phyloP scores from a whole-genome alignment of 2,113 vertebrate species.

The Pomatorhinus ruficollis region DNA sequence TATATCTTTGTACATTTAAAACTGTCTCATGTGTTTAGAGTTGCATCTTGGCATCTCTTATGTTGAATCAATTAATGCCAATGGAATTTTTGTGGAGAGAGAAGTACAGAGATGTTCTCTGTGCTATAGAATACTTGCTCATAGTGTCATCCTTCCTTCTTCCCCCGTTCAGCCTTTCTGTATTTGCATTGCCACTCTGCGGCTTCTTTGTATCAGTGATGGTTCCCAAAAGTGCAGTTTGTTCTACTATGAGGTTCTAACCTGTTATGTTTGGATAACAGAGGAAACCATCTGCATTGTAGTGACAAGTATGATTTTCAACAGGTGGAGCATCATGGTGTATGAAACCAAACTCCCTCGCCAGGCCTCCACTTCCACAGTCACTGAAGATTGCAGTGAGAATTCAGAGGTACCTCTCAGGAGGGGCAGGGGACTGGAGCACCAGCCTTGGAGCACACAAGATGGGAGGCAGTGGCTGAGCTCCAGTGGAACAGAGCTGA shows the following conservation, averaged over 20 bases:
- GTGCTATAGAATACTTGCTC: neutral
- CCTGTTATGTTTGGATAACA: neutral
- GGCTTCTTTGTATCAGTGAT: neutral
- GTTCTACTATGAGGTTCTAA: neutral
- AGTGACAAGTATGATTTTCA: neutral
- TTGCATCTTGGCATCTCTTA: neutral
- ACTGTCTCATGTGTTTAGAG: neutral
- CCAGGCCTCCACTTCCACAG: slow-evolving; percentile 82
- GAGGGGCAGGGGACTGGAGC: neutral
- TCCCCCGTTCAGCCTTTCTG: neutral
- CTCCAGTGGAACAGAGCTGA: neutral
- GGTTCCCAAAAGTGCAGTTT: neutral
- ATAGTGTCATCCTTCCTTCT: neutral
- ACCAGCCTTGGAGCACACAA: neutral
- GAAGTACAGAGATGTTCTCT: neutral
- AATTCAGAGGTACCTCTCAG: slow-evolving; percentile 87
- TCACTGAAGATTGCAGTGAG: slow-evolving; percentile 88
- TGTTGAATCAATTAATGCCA: neutral
- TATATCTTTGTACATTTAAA: neutral
- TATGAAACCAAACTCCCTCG: slow-evolving; percentile 94
- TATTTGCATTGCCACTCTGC: neutral
- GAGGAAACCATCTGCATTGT: neutral
- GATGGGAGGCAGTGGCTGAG: neutral
- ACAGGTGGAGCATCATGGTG: slow-evolving; percentile 97
- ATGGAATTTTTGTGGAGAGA: neutral